A percentile compares a stretch with the other conserved stretches of the same genome.
Evolutionary conservation across 2,888 invertebrate species (phyloP).

Genomic region (Drosophila colorata): DNA sequence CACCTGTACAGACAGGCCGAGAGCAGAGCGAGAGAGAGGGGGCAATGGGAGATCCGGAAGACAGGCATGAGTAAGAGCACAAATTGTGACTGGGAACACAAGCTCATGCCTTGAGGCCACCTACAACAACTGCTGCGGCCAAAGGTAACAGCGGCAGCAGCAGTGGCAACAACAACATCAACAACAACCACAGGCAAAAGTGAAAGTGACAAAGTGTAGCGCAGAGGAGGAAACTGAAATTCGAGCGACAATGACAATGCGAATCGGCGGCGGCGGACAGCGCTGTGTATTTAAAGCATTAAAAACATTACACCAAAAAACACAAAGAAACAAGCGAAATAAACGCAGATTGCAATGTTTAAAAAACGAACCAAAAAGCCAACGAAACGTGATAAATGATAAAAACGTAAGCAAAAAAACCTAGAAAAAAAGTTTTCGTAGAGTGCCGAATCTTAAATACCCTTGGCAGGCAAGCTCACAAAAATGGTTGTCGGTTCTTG

Average conservation of each 20-base stretch:
- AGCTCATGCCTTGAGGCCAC: conserved; percentile 52
- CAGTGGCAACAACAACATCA: conserved; percentile 12
- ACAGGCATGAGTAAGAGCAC: conserved; percentile 37
- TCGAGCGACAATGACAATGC: conserved; percentile 77
- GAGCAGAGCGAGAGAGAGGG: not conserved
- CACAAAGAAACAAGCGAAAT: conserved; percentile 28
- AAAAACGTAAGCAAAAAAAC: conserved; percentile 16
- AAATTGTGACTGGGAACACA: conserved; percentile 53
- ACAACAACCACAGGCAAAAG: conserved; percentile 50
- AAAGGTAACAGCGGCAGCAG: conserved; percentile 42
- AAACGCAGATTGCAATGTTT: conserved; percentile 51
- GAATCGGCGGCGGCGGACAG: conserved; percentile 45
- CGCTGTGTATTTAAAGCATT: conserved; percentile 71
- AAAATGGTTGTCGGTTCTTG: no score
- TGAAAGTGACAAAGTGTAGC: conserved; percentile 72
- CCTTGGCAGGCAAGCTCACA: conserved; percentile 8
- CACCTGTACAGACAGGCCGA: conserved; percentile 33
- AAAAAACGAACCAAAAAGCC: conserved; percentile 42
- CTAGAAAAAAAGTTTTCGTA: not conserved
- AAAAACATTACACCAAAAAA: conserved; percentile 55
- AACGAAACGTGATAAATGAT: conserved; percentile 58
- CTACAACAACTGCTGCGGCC: conserved; percentile 45
- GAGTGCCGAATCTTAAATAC: conserved; percentile 21
- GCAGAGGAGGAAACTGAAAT: conserved; percentile 65
- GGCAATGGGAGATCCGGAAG: conserved; percentile 45